Evolutionary conservation across 2,797 vertebrate genomes (phyloP).

Genomic region (Rhabdomys pumilio): DNA sequence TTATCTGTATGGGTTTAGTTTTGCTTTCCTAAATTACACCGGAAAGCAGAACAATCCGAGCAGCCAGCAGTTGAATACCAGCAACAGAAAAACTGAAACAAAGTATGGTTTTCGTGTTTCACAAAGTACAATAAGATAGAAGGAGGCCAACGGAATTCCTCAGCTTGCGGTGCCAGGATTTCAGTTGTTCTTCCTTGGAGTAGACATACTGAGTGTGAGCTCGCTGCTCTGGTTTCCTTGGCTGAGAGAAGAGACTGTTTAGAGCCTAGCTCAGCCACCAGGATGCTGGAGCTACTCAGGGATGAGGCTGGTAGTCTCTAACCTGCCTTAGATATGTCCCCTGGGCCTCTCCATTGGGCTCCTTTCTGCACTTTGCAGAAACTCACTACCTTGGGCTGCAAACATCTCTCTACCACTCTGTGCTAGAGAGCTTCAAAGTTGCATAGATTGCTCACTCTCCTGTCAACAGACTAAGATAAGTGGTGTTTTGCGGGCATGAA

Average conservation of each 20-base stretch:
- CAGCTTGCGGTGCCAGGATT: not conserved
- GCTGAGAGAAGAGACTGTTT: not conserved
- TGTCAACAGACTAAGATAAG: conserved; percentile 1
- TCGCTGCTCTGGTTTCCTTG: not conserved
- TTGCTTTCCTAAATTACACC: conserved; percentile 38
- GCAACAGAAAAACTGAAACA: conserved; percentile 25
- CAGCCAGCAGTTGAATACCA: not conserved
- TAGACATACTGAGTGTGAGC: not conserved
- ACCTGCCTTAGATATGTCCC: not conserved
- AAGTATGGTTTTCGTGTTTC: conserved; percentile 43
- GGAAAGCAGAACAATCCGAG: conserved; percentile 44
- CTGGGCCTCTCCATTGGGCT: not conserved
- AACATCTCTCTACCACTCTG: not conserved
- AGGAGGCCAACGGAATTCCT: not conserved
- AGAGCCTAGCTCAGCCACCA: not conserved
- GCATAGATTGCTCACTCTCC: not conserved
- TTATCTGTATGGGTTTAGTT: conserved; percentile 60
- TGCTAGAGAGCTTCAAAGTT: conserved; percentile 24
- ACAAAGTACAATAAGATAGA: conserved; percentile 46
- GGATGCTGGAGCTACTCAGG: not conserved
- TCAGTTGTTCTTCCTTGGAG: conserved; percentile 8
- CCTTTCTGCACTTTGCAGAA: not conserved
- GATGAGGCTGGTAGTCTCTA: not conserved
- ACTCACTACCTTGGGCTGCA: not conserved
- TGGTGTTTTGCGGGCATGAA: not conserved